These are phyloP conservation scores for Liolophura sinensis DNA, from an alignment of 1,140 invertebrate species.

Conservation along the genomic window DNA sequence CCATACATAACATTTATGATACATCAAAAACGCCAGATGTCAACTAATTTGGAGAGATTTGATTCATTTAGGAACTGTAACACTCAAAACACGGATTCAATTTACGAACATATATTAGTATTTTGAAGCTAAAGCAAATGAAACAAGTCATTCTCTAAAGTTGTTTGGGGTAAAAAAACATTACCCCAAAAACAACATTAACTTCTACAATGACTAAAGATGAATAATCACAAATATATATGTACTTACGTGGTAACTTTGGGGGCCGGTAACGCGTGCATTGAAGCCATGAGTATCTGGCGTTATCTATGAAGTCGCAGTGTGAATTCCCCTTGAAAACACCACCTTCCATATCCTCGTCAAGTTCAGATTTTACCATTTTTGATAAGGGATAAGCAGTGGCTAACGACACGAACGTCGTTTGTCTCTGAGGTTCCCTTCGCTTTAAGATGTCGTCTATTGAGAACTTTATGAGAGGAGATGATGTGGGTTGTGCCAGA, in stretches of 20 bases:
- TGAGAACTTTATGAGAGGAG: constrained; percentile 34
- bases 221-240: constrained; percentile 1
- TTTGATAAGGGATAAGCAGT: constrained; percentile 18
- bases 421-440: not conserved
- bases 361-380: constrained; percentile 5
- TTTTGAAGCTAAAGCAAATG: not conserved
- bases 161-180: not conserved
- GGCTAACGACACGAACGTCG: not conserved
- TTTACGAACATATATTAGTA: not conserved
- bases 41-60: not conserved
- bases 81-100: not conserved
- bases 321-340: constrained; percentile 5
- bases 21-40: too few relatives aligned
- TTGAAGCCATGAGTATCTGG: constrained; percentile 66
- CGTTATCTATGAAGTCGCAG: constrained; percentile 8
- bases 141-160: not conserved
- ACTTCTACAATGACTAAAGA: not conserved
- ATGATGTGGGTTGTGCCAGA: not conserved
- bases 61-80: not conserved
- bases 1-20: too few relatives aligned
- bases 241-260: constrained; percentile 69
- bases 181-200: not conserved
- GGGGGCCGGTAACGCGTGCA: constrained; percentile 77
- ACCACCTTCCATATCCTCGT: constrained; percentile 7
- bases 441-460: constrained; percentile 39